Evolutionary conservation across 2,888 invertebrate species (phyloP).

Genomic region (Drosophila pullipes): DNA sequence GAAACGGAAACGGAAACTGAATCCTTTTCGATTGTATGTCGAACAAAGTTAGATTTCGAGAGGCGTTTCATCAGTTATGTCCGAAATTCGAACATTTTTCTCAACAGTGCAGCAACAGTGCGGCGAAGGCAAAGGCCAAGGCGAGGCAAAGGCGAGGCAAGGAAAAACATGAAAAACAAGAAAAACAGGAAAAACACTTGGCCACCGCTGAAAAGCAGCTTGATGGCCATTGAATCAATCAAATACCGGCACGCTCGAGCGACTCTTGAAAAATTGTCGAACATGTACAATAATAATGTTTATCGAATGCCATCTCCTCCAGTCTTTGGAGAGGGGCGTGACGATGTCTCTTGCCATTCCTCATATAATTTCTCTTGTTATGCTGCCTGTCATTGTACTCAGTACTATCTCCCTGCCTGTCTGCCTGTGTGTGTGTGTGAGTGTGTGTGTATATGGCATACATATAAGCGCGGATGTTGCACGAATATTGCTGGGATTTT

Average conservation of each 20-base stretch:
- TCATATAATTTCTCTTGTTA: background rate
- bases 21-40: background rate
- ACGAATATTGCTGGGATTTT: conserved; percentile 3
- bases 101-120: background rate
- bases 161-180: background rate
- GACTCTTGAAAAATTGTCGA: conserved; percentile 79
- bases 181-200: conserved; percentile 2
- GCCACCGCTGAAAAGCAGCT: conserved; percentile 3
- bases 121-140: background rate
- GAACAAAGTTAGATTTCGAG: background rate
- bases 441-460: conserved; percentile 6
- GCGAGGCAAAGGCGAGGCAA: background rate
- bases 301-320: conserved; percentile 71
- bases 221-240: conserved; percentile 70
- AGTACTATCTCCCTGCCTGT: background rate
- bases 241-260: conserved; percentile 70
- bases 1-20: background rate
- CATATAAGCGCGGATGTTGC: conserved; percentile 30
- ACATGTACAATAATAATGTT: conserved; percentile 80
- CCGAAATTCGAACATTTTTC: background rate
- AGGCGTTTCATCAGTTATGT: background rate
- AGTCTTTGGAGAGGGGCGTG: conserved; percentile 35
- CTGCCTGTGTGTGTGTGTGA: background rate
- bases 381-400: conserved; percentile 1
- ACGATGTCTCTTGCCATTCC: conserved; percentile 28